Conservation (phyloP, 2,113 vertebrate genomes). For the Irena cyanogastra region DNA sequence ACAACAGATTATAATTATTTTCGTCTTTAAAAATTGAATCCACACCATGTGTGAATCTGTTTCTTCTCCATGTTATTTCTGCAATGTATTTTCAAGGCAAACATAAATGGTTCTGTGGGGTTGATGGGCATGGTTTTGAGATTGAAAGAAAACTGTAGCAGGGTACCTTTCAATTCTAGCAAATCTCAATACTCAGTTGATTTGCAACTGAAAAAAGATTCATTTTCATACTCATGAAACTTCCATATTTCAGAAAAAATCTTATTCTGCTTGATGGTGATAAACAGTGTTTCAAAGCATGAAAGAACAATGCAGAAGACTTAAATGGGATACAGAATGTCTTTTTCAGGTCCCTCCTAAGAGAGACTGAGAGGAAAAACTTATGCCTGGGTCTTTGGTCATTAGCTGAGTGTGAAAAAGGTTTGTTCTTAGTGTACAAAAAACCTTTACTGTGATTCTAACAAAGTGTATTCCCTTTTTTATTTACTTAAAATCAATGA, state of each 20-base stretch:
- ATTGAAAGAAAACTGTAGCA: neutral
- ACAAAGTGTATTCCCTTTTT: rapidly evolving
- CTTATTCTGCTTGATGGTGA: neutral
- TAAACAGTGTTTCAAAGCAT: neutral
- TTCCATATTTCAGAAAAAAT: neutral
- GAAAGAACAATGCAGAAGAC: neutral
- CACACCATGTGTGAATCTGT: neutral
- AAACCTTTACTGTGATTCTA: neutral
- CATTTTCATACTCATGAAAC: neutral
- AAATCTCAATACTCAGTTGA: neutral
- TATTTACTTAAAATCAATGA: neutral
- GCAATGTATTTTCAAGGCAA: neutral
- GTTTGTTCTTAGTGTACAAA: neutral
- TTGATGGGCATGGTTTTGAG: neutral
- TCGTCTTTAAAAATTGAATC: neutral
- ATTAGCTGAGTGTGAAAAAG: neutral
- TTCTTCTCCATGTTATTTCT: neutral
- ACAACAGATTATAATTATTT: neutral
- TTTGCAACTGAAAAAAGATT: neutral
- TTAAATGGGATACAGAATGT: neutral
- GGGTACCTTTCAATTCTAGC: neutral
- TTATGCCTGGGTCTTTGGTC: neutral
- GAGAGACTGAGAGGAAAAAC: neutral
- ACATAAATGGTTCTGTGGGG: neutral
- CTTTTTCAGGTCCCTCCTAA: neutral